Conservation (phyloP, 2,113 vertebrate genomes). For the Myiagra hebetior region DNA sequence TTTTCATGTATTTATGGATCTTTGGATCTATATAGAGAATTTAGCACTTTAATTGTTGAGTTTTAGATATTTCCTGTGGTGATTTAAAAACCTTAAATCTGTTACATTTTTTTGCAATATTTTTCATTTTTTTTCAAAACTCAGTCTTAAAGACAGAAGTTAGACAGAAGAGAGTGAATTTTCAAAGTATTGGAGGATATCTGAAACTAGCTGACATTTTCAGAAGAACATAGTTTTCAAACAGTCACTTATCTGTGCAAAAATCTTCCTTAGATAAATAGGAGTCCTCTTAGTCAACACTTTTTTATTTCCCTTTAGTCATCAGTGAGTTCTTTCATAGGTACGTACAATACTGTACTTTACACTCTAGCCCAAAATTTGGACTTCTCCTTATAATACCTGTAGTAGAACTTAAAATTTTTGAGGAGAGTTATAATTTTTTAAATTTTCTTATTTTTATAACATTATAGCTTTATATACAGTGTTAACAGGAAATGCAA, state of each 20-base stretch:
- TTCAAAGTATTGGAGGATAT: not conserved
- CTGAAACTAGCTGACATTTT: not conserved
- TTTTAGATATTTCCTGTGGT: not conserved
- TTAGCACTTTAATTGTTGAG: not conserved
- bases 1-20: not conserved
- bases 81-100: fast-evolving
- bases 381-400: not conserved
- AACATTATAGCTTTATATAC: not conserved
- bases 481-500: not conserved
- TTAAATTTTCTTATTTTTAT: not conserved
- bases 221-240: not conserved
- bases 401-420: not conserved
- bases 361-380: not conserved
- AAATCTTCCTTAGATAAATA: not conserved
- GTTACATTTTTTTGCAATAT: not conserved
- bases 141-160: not conserved
- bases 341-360: not conserved
- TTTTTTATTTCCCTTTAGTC: not conserved
- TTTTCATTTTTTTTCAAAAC: fast-evolving
- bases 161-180: not conserved
- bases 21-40: not conserved
- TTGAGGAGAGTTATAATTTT: not conserved
- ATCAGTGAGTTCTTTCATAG: not conserved
- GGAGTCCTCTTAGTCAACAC: not conserved
- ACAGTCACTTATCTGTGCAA: too few species aligned